These are phyloP conservation scores for Siphamia tubifer DNA, from an alignment of 2,113 vertebrate genomes.

Conservation along the genomic window DNA sequence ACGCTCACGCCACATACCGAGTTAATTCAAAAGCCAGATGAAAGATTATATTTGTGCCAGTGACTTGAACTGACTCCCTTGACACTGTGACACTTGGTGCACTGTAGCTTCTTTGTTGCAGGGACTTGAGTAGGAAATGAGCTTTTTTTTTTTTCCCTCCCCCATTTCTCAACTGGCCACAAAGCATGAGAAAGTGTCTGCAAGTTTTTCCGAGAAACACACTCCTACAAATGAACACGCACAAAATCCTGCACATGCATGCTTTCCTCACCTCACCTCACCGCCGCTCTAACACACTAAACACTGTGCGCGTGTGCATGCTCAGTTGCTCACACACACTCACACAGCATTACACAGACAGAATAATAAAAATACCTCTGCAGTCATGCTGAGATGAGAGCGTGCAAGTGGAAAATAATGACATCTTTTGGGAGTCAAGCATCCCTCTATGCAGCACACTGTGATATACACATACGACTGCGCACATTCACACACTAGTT, in stretches of 20 bases:
- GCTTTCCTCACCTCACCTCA: neutral
- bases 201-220: conserved; percentile 31
- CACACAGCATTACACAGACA: conserved; percentile 26
- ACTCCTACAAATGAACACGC: neutral
- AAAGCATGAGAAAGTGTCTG: conserved; percentile 18
- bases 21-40: conserved; percentile 62
- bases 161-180: neutral
- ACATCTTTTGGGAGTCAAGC: conserved; percentile 62
- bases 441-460: conserved; percentile 16
- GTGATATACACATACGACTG: conserved; percentile 13
- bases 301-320: neutral
- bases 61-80: conserved; percentile 37
- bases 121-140: conserved; percentile 21
- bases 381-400: conserved; percentile 50
- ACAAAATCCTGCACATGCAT: neutral
- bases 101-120: conserved; percentile 7
- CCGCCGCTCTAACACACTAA: neutral
- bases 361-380: conserved; percentile 66
- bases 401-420: conserved; percentile 64
- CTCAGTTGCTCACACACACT: neutral
- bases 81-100: conserved; percentile 40
- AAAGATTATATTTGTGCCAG: conserved; percentile 56
- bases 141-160: too few species aligned
- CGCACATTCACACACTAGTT: conserved; percentile 27
- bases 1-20: conserved; percentile 23